phyloP scores from a whole-genome alignment of 1,140 invertebrate genomes.

The Sarcophaga bullata region DNA sequence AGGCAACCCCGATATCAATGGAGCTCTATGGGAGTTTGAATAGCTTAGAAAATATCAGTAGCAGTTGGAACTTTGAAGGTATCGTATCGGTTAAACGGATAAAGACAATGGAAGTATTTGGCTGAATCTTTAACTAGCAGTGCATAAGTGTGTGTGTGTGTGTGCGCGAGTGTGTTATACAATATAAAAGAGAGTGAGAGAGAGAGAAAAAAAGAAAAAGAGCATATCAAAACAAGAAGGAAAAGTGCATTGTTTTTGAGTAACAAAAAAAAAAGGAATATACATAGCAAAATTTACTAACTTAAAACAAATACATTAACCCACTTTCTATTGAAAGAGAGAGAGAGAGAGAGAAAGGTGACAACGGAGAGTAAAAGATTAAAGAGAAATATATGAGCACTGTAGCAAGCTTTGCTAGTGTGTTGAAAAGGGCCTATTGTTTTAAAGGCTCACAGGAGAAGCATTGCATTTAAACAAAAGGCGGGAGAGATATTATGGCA shows the following conservation, averaged over 20 bases:
- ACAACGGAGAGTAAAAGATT: neutral
- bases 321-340: no score
- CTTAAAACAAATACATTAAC: neutral
- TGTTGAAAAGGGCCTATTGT: no score
- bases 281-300: neutral
- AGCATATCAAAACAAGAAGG: neutral
- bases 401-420: no score
- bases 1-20: neutral
- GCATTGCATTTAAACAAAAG: neutral
- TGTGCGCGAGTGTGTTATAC: constrained; percentile 4
- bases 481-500: constrained; percentile 13
- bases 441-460: no score
- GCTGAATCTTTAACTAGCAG: constrained; percentile 7
- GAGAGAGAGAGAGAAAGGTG: no score
- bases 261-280: neutral
- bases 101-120: constrained; percentile 38
- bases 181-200: neutral
- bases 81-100: constrained; percentile 42
- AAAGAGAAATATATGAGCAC: no score
- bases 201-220: constrained; percentile 25
- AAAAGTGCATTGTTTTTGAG: constrained; percentile 26
- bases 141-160: constrained; percentile 22
- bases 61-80: constrained; percentile 44
- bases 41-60: constrained; percentile 30
- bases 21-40: neutral